These are phyloP conservation scores for Eupsilia transversa DNA, from an alignment of 2,888 invertebrate species.

Conservation along the genomic window DNA sequence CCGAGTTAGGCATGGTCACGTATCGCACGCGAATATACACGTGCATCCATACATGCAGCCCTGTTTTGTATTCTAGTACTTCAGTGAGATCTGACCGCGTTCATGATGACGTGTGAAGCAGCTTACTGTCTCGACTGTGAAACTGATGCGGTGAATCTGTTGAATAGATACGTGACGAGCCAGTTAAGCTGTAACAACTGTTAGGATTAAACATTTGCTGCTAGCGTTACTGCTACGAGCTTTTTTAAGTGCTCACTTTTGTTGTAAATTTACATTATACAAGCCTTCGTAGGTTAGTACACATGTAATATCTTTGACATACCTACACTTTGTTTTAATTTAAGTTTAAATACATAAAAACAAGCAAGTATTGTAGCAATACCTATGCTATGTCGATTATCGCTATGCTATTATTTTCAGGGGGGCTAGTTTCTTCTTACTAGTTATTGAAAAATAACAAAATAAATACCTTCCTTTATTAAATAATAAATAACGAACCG, in stretches of 20 bases:
- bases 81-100: background rate
- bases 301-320: background rate
- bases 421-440: background rate
- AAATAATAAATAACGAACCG: background rate
- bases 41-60: background rate
- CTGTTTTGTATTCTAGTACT: slow-evolving; percentile 31
- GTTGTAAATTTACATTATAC: background rate
- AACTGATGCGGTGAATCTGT: slow-evolving; percentile 11
- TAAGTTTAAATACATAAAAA: background rate
- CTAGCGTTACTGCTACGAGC: background rate
- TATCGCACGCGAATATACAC: background rate
- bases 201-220: background rate
- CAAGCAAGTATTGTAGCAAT: background rate
- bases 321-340: background rate
- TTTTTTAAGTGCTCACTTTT: slow-evolving; percentile 1
- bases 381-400: too few relatives aligned
- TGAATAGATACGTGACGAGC: slow-evolving; percentile 29
- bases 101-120: slow-evolving; percentile 21
- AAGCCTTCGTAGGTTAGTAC: background rate
- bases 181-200: background rate
- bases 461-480: background rate
- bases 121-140: slow-evolving; percentile 14
- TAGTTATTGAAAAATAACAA: background rate
- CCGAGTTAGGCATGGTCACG: background rate
- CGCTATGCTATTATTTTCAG: background rate